Evolutionary conservation across 2,888 invertebrate species (phyloP).

Genomic region (Oscheius sp.): DNA sequence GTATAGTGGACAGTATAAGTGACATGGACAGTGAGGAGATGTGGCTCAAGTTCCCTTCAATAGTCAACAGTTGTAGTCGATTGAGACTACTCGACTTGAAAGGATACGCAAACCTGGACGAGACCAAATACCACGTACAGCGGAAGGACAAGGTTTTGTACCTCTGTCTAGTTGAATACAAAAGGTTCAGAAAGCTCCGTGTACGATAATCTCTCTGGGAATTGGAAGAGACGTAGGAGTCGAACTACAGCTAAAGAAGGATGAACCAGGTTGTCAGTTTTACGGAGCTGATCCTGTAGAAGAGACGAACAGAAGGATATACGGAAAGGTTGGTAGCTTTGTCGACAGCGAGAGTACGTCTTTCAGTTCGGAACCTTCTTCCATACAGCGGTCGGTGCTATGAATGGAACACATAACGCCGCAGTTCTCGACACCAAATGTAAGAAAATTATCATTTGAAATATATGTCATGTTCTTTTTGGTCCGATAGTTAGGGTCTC

Average conservation of each 20-base stretch:
- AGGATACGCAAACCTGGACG: constrained; percentile 28
- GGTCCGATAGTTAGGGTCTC: no score
- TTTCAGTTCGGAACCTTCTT: constrained; percentile 49
- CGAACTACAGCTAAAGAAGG: constrained; percentile 46
- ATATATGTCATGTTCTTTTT: no score
- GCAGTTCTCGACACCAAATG: constrained; percentile 20
- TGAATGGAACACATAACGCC: constrained; percentile 40
- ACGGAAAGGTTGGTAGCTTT: constrained; percentile 29
- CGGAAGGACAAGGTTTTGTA: constrained; percentile 10
- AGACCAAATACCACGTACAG: constrained; percentile 30
- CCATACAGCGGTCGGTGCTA: constrained; percentile 51
- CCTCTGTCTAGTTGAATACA: background rate
- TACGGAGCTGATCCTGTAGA: constrained; percentile 55
- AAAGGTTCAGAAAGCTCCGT: constrained; percentile 17
- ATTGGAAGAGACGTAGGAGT: constrained; percentile 58
- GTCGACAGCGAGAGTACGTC: background rate
- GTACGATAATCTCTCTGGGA: constrained; percentile 52
- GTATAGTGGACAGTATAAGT: background rate
- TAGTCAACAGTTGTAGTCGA: constrained; percentile 28
- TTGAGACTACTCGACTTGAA: constrained; percentile 15
- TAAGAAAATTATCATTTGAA: background rate
- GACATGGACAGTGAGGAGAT: constrained; percentile 26
- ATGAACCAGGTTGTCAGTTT: constrained; percentile 46
- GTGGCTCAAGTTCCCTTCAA: constrained; percentile 13
- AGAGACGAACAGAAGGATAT: constrained; percentile 49